Conservation (phyloP, 2,797 vertebrate genomes). For the Tapirus indicus region DNA sequence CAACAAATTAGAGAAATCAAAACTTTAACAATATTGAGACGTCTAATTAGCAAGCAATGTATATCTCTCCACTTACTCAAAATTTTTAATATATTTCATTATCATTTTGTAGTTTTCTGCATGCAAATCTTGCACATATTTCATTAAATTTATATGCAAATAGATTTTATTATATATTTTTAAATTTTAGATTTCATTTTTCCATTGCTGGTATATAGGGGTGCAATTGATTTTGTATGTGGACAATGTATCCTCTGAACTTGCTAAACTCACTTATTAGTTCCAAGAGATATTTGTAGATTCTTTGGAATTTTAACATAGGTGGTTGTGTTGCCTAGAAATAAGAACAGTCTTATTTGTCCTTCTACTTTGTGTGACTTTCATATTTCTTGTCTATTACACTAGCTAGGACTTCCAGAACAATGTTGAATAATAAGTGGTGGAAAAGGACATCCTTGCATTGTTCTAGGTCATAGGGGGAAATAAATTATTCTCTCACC, state of each 20-base stretch:
- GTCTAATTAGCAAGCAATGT: not conserved
- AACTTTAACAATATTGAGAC: not conserved
- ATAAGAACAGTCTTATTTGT: not conserved
- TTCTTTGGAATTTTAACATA: not conserved
- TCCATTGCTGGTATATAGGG: not conserved
- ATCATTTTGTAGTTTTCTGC: not conserved
- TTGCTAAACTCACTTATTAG: not conserved
- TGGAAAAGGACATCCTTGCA: not conserved
- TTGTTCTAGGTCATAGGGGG: not conserved
- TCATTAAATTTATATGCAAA: not conserved
- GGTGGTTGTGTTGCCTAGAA: not conserved
- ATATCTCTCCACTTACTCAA: not conserved
- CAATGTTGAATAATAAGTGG: not conserved
- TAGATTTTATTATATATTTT: not conserved
- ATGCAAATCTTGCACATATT: not conserved
- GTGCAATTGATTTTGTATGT: not conserved
- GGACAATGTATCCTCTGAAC: not conserved
- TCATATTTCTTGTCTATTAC: not conserved
- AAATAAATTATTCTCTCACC: not conserved
- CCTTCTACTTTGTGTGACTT: not conserved
- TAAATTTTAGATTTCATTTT: not conserved
- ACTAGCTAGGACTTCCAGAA: not conserved
- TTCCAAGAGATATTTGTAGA: not conserved
- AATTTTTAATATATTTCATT: not conserved
- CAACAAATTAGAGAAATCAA: not conserved